A percentile compares a stretch with the other conserved stretches of the same genome.
Conservation (phyloP, 2,888 invertebrate species). For the Actias luna region DNA sequence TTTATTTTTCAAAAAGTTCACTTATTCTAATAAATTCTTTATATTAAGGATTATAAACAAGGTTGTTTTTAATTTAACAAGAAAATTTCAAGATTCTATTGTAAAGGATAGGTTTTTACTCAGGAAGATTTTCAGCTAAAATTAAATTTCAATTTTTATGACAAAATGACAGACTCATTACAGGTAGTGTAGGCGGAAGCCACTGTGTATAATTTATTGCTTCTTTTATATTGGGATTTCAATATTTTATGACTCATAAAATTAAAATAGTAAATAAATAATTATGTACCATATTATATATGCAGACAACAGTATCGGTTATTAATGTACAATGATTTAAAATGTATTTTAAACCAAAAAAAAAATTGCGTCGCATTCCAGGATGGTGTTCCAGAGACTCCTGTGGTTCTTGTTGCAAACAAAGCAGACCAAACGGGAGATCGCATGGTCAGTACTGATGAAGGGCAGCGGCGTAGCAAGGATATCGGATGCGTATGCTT, state of each 20-base stretch:
- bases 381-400: conserved; percentile 85
- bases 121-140: neutral
- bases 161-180: conserved; percentile 3
- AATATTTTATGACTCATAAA: neutral
- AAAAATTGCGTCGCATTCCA: conserved; percentile 44
- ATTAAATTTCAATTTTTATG: neutral
- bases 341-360: neutral
- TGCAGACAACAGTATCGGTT: neutral
- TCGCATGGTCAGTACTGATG: conserved; percentile 89
- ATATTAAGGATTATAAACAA: neutral
- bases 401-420: conserved; percentile 91
- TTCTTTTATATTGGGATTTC: neutral
- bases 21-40: neutral
- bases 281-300: neutral
- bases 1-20: neutral
- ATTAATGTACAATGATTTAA: neutral
- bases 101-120: neutral
- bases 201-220: neutral
- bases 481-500: conserved; percentile 92
- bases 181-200: conserved; percentile 1
- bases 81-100: neutral
- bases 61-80: neutral
- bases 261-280: neutral
- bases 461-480: conserved; percentile 87
- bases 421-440: conserved; percentile 90